Conservation (phyloP, 2,113 vertebrate species). For the Rafetus swinhoei region DNA sequence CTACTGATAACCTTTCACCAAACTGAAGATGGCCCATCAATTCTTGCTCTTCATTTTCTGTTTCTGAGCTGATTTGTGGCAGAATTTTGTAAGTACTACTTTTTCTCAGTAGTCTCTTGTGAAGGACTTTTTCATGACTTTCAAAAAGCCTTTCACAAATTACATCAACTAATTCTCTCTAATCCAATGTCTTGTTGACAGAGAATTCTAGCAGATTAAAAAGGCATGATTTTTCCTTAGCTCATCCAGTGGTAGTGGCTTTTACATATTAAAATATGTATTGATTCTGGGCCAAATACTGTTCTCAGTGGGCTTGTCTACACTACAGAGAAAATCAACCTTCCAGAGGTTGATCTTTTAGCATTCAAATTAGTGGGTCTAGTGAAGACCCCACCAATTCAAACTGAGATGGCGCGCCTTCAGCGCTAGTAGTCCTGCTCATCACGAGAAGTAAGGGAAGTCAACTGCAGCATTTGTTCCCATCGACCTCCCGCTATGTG, state of each 20-base stretch:
- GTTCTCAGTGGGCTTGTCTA: not conserved
- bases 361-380: too few species aligned
- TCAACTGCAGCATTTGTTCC: too few species aligned
- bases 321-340: too few species aligned
- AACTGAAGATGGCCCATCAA: not conserved
- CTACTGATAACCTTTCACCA: not conserved
- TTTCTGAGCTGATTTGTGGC: not conserved
- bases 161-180: not conserved
- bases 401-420: too few species aligned
- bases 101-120: not conserved
- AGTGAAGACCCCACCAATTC: too few species aligned
- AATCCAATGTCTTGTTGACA: not conserved
- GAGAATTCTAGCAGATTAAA: not conserved
- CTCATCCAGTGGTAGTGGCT: slow-evolving; percentile 8
- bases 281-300: slow-evolving; percentile 2
- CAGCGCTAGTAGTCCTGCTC: too few species aligned
- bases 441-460: too few species aligned
- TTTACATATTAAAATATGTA: slow-evolving; percentile 1
- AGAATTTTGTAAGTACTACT: not conserved
- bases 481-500: too few species aligned
- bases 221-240: not conserved
- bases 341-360: too few species aligned
- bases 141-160: not conserved
- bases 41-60: not conserved
- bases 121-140: not conserved